Conservation (phyloP, 2,113 vertebrate genomes). For the Oreotrochilus melanogaster region DNA sequence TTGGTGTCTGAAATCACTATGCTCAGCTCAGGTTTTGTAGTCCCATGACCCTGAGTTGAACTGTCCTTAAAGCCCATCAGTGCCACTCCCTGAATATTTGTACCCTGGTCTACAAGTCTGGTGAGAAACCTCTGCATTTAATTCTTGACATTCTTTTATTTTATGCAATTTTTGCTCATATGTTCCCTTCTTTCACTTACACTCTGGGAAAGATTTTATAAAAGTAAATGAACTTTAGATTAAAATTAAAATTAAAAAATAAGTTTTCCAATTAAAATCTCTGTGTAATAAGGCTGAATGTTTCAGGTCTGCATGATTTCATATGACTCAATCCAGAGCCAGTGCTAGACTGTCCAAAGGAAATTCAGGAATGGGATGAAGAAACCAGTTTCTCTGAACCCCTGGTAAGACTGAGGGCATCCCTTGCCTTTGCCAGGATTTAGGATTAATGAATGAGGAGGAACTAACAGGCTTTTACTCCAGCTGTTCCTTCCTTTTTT, state of each 20-base stretch:
- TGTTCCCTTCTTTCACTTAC: not conserved
- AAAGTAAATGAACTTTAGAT: not conserved
- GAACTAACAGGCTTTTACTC: not conserved
- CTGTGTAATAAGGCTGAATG: not conserved
- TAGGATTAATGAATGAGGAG: not conserved
- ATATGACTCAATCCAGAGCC: not conserved
- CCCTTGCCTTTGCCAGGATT: not conserved
- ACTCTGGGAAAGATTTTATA: not conserved
- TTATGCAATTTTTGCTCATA: not conserved
- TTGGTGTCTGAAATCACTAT: not conserved
- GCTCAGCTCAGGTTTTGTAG: not conserved
- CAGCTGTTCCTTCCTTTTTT: not conserved
- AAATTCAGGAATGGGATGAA: not conserved
- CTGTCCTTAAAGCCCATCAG: not conserved
- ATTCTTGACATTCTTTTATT: not conserved
- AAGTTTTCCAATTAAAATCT: not conserved
- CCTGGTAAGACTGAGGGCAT: not conserved
- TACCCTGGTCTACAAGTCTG: not conserved
- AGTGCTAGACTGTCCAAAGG: not conserved
- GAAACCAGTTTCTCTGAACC: not conserved
- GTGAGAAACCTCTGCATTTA: not conserved
- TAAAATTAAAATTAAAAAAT: not conserved
- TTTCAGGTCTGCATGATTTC: not conserved
- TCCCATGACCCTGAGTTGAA: not conserved
- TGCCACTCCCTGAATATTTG: not conserved